These are phyloP conservation scores for Pollimyrus isidori DNA, from an alignment of 2,113 vertebrate genomes.

Conservation along the genomic window DNA sequence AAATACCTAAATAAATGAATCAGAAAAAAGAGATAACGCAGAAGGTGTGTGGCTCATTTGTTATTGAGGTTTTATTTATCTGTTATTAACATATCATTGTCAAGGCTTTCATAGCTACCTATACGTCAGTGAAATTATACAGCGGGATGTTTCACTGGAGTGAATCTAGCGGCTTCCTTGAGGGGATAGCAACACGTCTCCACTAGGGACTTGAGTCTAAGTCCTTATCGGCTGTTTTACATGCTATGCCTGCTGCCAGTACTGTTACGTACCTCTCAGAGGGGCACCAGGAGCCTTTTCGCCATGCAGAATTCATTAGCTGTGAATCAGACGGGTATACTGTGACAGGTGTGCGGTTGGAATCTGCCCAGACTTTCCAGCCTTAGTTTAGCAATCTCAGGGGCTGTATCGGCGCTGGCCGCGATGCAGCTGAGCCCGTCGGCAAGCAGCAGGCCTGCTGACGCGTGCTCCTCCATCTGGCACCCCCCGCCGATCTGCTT, in stretches of 20 bases:
- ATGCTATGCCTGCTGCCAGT: not conserved
- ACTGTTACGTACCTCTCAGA: not conserved
- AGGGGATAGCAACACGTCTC: not conserved
- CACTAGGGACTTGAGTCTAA: not conserved
- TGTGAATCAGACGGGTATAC: not conserved
- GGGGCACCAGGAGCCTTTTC: not conserved
- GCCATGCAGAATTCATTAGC: not conserved
- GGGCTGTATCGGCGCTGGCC: not conserved
- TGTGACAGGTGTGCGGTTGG: not conserved
- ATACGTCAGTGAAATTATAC: not conserved
- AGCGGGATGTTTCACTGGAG: not conserved
- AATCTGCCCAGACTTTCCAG: not conserved
- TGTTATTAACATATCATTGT: not conserved
- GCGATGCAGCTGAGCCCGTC: not conserved
- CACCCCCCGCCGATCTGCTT: not conserved
- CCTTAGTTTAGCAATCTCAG: not conserved
- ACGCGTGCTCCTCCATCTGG: not conserved
- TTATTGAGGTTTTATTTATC: not conserved
- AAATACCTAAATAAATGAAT: not conserved
- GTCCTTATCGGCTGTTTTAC: not conserved
- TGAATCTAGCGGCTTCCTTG: not conserved
- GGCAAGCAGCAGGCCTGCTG: not conserved
- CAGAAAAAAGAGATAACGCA: not conserved
- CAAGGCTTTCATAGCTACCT: not conserved
- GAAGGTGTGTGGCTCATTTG: not conserved